Evolutionary conservation across 2,797 vertebrate species (phyloP), one percentile per base, ranked within the genome.

Genomic region (Helostoma temminkii): DNA sequence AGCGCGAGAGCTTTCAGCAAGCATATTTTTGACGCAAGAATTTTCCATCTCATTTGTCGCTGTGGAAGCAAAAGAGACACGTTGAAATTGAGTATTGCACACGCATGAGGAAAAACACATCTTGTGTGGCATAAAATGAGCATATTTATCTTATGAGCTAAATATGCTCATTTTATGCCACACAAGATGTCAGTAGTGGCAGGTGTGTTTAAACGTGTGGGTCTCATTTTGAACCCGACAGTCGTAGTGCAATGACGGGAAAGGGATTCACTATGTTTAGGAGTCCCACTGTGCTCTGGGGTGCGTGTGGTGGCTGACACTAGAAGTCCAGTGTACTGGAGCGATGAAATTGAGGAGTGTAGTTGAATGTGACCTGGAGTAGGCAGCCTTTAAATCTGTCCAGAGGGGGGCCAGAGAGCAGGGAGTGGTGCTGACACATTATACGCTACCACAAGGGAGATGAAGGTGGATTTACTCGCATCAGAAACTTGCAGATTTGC

Each of bases 1-100:
- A 1, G 34, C 1, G 30, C 25, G 50, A 56, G 71, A 69, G 76
- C 71, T 85, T 70, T 66, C 58, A 48, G 60, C 19, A 3, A 55
- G 36, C 18, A 18, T 37, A 54, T 52, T 67, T 82, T 43, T 65
- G 76, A 78, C 55, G 45, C 49, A 34, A 49, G 34, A 67, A 69
- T 80, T 79, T 82, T 88, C 66, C 63, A 53, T 88, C 71, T 82
- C 57, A 80, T 89, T 86, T 82, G 80, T 87, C 83, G 82, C 58
- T 47, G 22, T 34, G 45, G 47, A 6, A 39, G 22, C n/a, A 54
- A 76, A 77, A 68, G 46, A 60, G 60, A 80, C 52, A 63, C 77
- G 62, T 71, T 1, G 12, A 66, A 82, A 80, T 74, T 66, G 74
- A 81, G 63, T 49, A 41, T 45, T 64, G 68, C 78, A 75, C 64